phyloP scores from a whole-genome alignment of 1,140 invertebrate species.

The Lasioglossum albipes region DNA sequence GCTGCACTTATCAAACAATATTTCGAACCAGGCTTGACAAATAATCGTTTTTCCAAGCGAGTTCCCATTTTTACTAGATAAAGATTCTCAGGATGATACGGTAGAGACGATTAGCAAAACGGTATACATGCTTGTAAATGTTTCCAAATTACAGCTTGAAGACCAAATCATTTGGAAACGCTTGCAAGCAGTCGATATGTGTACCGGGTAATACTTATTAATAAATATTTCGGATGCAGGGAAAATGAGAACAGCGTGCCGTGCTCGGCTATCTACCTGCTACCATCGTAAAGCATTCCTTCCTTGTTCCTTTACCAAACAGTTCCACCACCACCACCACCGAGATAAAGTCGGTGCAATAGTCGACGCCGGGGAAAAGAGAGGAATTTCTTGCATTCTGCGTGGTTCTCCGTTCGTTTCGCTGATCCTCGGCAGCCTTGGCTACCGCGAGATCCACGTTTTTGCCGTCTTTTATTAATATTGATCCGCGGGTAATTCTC shows the following conservation, averaged over 20 bases:
- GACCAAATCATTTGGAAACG: too few relatives aligned
- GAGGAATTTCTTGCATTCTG: slow-evolving; percentile 61
- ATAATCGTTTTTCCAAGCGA: too few relatives aligned
- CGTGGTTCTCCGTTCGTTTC: background rate
- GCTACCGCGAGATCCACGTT: background rate
- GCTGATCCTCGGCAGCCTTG: background rate
- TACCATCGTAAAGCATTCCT: slow-evolving; percentile 49
- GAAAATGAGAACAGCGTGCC: slow-evolving; percentile 67
- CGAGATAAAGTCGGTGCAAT: slow-evolving; percentile 58
- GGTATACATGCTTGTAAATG: too few relatives aligned
- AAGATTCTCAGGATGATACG: too few relatives aligned
- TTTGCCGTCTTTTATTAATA: background rate
- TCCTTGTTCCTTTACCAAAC: slow-evolving; percentile 45
- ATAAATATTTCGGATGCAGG: background rate
- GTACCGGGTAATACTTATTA: too few relatives aligned
- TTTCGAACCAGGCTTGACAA: background rate
- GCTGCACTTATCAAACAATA: too few relatives aligned
- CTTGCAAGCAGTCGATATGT: too few relatives aligned
- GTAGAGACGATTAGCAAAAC: too few relatives aligned
- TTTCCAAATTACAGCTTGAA: too few relatives aligned
- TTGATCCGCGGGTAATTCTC: background rate
- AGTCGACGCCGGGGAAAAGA: slow-evolving; percentile 50
- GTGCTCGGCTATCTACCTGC: slow-evolving; percentile 51
- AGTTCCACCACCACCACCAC: slow-evolving; percentile 35
- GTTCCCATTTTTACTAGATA: too few relatives aligned